Conservation (phyloP, 2,888 invertebrate genomes). For the Apodemia mormo region DNA sequence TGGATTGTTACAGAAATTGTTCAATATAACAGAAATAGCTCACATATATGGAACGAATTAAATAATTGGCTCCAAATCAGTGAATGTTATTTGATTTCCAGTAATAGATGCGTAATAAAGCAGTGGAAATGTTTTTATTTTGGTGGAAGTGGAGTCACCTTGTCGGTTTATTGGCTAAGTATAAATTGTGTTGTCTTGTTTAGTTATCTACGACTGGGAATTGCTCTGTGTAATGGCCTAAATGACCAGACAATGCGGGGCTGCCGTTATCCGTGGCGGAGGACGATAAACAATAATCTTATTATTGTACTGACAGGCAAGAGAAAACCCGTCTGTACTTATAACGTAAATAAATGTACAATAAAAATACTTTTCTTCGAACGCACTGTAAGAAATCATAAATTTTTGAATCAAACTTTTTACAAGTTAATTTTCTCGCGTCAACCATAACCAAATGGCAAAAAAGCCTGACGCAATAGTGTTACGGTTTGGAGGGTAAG, state of each 20-base stretch:
- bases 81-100: conserved; percentile 30
- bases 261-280: conserved; percentile 3
- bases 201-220: conserved; percentile 7
- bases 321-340: neutral
- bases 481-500: too few species aligned
- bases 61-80: conserved; percentile 7
- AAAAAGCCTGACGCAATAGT: too few species aligned
- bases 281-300: conserved; percentile 3
- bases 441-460: too few species aligned
- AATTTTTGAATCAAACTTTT: too few species aligned
- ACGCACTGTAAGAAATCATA: too few species aligned
- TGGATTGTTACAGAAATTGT: too few species aligned
- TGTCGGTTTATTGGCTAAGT: conserved; percentile 27
- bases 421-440: too few species aligned
- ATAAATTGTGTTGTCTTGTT: conserved; percentile 30
- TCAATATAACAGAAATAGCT: conserved; percentile 3
- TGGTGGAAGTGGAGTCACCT: conserved; percentile 30
- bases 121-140: conserved; percentile 27
- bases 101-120: conserved; percentile 29
- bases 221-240: conserved; percentile 9
- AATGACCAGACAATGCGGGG: conserved; percentile 14
- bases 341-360: too few species aligned
- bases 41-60: conserved; percentile 12
- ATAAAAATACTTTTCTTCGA: too few species aligned
- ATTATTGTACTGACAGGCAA: neutral